Conservation (phyloP, 1,140 invertebrate genomes). For the Penaeus vannamei region DNA sequence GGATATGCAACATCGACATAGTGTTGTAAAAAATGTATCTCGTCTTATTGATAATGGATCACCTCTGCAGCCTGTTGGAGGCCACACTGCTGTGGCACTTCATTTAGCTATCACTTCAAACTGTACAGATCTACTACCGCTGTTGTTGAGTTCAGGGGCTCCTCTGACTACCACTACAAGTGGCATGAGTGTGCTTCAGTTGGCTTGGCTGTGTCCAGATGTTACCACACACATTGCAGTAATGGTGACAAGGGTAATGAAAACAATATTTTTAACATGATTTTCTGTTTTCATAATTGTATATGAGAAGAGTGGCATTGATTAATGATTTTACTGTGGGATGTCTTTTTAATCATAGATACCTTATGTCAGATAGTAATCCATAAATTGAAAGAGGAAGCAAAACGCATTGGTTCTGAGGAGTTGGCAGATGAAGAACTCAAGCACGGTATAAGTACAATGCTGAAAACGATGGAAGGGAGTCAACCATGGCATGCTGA, state of each 20-base stretch:
- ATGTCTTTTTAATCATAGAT: no score
- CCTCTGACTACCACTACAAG: conserved; percentile 2
- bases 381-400: no score
- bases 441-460: no score
- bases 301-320: no score
- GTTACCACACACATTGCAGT: conserved; percentile 23
- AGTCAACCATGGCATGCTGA: no score
- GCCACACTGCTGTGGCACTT: background rate
- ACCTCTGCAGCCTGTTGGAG: background rate
- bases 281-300: no score
- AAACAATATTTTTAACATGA: no score
- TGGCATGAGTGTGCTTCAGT: conserved; percentile 2
- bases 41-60: background rate
- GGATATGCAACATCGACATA: background rate
- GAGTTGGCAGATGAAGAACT: no score
- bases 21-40: background rate
- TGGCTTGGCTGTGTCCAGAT: conserved; percentile 20
- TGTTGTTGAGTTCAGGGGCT: conserved; percentile 17
- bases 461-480: no score
- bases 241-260: conserved; percentile 18
- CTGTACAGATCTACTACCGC: conserved; percentile 32
- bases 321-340: no score
- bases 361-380: no score
- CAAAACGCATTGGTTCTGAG: no score
- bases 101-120: conserved; percentile 25